These are phyloP conservation scores for Plectropomus leopardus DNA, from an alignment of 2,113 vertebrate species.

Conservation along the genomic window DNA sequence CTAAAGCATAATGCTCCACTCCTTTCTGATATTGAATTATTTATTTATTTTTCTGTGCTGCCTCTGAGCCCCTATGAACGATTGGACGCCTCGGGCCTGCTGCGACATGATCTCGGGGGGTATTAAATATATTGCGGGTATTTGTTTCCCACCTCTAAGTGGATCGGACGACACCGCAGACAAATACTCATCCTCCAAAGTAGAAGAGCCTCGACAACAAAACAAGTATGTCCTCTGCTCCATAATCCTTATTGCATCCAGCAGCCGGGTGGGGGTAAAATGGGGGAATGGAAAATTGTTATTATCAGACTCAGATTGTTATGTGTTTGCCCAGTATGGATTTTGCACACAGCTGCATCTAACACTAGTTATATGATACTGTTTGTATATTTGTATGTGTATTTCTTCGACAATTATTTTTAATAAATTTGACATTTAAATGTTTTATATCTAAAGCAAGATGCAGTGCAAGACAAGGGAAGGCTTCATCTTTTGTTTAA, in stretches of 20 bases:
- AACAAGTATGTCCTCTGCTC: constrained; percentile 69
- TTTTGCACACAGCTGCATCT: constrained; percentile 31
- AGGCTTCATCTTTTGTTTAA: neutral
- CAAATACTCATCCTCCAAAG: constrained; percentile 76
- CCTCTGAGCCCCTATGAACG: constrained; percentile 72
- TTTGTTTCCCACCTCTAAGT: constrained; percentile 82
- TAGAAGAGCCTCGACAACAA: constrained; percentile 66
- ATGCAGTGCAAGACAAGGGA: neutral
- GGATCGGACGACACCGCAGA: constrained; percentile 70
- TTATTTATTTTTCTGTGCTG: constrained; percentile 80
- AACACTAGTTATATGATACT: constrained; percentile 22
- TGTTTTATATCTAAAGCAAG: neutral
- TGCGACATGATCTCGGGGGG: constrained; percentile 72
- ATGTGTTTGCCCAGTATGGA: constrained; percentile 50
- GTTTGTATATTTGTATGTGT: neutral
- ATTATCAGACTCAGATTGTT: constrained; percentile 49
- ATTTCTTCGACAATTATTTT: neutral
- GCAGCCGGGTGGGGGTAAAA: constrained; percentile 31
- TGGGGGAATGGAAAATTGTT: constrained; percentile 32
- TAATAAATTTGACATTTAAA: constrained; percentile 14
- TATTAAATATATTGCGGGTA: constrained; percentile 84
- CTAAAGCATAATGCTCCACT: constrained; percentile 81
- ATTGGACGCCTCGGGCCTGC: constrained; percentile 69
- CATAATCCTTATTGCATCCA: constrained; percentile 70
- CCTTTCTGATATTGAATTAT: constrained; percentile 82